Evolutionary conservation across 2,797 vertebrate species (phyloP).

Genomic region (Psittacula derbiana): DNA sequence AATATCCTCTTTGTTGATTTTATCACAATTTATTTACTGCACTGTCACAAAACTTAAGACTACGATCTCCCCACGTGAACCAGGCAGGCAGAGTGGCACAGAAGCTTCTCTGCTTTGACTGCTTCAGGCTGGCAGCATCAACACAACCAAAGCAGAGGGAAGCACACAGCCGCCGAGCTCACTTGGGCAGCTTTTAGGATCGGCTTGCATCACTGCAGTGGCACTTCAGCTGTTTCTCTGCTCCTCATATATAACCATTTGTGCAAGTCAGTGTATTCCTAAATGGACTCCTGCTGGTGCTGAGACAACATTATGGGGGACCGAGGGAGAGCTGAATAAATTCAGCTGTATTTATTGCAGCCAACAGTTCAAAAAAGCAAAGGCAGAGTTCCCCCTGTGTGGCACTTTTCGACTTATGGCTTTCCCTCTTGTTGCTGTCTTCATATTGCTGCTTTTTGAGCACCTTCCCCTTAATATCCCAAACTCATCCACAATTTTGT

Average conservation of each 20-base stretch:
- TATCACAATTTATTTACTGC: not conserved
- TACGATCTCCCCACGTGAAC: not conserved
- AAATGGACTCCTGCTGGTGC: slow-evolving; percentile 51
- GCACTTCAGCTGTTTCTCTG: not conserved
- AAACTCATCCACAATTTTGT: not conserved
- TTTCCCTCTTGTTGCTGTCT: not conserved
- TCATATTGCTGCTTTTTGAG: not conserved
- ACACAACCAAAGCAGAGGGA: not conserved
- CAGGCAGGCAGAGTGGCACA: not conserved
- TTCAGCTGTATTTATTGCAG: slow-evolving; percentile 42
- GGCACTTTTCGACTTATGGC: not conserved
- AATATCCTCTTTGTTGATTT: not conserved
- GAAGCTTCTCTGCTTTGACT: not conserved
- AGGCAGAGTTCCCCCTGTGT: not conserved
- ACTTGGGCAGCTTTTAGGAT: not conserved
- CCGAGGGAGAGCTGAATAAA: not conserved
- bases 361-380: slow-evolving; percentile 43
- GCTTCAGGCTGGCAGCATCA: not conserved
- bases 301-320: slow-evolving; percentile 25
- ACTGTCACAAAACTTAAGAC: not conserved
- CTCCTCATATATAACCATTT: slow-evolving; percentile 24
- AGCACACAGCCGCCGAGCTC: not conserved
- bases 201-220: not conserved
- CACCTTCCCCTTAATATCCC: not conserved
- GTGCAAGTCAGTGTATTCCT: slow-evolving; percentile 13